phyloP scores from a whole-genome alignment of 2,797 vertebrate species.

The Sylvia borin region DNA sequence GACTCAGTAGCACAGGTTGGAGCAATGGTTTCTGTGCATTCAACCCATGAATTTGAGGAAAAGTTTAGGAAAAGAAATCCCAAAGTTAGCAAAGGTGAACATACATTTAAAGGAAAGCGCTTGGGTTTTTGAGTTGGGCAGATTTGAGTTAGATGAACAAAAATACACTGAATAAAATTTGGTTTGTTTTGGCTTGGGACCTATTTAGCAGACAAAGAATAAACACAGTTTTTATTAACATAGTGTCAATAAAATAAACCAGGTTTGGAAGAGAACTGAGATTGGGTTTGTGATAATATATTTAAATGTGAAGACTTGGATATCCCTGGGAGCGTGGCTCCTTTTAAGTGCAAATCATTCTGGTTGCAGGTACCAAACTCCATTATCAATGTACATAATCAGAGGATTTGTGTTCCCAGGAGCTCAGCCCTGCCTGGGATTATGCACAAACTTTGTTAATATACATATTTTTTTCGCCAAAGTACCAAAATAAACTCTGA shows the following conservation, averaged over 20 bases:
- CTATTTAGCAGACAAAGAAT: not conserved
- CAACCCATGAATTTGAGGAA: not conserved
- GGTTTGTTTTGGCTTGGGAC: not conserved
- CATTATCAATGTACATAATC: not conserved
- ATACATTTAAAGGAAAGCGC: not conserved
- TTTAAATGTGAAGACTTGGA: not conserved
- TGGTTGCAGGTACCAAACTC: not conserved
- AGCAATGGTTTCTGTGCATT: fast-evolving
- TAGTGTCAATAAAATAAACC: not conserved
- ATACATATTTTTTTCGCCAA: not conserved
- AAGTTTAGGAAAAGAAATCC: not conserved
- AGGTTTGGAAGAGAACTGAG: not conserved
- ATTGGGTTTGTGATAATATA: not conserved
- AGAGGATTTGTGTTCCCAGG: not conserved
- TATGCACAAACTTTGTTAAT: not conserved
- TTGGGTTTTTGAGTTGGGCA: not conserved
- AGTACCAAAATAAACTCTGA: not conserved
- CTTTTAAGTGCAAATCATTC: conserved; percentile 13
- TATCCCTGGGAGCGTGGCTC: not conserved
- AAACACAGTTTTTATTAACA: not conserved
- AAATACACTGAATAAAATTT: not conserved
- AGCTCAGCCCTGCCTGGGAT: not conserved
- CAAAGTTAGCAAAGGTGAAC: not conserved
- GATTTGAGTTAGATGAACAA: not conserved
- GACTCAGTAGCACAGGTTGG: not conserved